These are phyloP conservation scores for Ceratosolen solmsi DNA, from an alignment of 1,140 invertebrate species.

Conservation along the genomic window DNA sequence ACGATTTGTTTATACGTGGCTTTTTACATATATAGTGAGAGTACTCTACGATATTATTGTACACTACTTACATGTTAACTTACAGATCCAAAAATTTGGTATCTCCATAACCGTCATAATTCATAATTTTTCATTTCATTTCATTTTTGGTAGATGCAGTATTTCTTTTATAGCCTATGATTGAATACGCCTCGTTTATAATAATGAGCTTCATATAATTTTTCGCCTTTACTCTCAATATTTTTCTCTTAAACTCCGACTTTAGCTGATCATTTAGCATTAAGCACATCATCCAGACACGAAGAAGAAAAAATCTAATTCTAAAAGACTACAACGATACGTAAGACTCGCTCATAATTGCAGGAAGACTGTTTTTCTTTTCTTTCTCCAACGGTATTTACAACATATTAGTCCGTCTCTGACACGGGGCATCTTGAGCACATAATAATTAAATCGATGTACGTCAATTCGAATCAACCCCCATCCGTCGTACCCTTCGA, in stretches of 20 bases:
- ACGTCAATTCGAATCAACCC: too few relatives aligned
- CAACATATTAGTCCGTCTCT: conserved; percentile 21
- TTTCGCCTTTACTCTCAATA: too few relatives aligned
- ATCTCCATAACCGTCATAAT: conserved; percentile 7
- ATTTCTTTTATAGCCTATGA: conserved; percentile 37
- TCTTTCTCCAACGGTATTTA: conserved; percentile 44
- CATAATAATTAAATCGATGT: too few relatives aligned
- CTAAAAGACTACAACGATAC: conserved; percentile 16
- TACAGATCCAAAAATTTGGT: conserved; percentile 32
- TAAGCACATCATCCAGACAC: not conserved
- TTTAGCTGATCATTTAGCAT: not conserved
- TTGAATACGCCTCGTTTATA: conserved; percentile 26
- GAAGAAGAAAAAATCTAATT: not conserved
- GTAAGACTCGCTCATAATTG: conserved; percentile 37
- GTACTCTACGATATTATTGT: conserved; percentile 65
- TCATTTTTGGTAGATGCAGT: conserved; percentile 69
- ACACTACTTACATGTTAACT: conserved; percentile 70
- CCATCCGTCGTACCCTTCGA: too few relatives aligned
- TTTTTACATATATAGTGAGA: conserved; percentile 44
- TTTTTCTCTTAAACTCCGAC: not conserved
- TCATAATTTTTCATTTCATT: not conserved
- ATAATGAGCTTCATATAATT: too few relatives aligned
- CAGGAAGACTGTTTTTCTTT: conserved; percentile 44
- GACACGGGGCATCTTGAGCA: not conserved
- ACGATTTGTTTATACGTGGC: conserved; percentile 8